Conservation (phyloP, 2,888 invertebrate genomes). For the Prosopocoilus inquinatus region DNA sequence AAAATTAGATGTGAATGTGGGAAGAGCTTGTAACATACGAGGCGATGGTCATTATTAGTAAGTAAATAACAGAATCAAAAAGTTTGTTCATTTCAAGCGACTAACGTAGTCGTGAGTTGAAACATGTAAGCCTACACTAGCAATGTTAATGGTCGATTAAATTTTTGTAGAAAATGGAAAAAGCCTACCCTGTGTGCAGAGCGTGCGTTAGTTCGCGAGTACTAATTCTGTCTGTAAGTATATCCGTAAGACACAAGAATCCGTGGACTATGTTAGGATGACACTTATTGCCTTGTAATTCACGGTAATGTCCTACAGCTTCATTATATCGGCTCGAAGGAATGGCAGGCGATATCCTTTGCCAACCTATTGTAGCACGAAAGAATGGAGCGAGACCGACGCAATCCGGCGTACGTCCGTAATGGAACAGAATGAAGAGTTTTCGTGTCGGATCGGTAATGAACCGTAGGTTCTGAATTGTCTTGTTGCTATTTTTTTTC, state of each 20-base stretch:
- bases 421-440: conserved; percentile 17
- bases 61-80: no score
- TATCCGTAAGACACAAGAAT: conserved; percentile 36
- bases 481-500: conserved; percentile 29
- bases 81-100: no score
- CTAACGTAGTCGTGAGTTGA: no score
- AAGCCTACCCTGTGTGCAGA: not conserved
- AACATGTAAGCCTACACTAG: no score
- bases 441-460: conserved; percentile 32
- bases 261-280: conserved; percentile 42
- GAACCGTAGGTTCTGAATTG: conserved; percentile 33
- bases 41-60: no score
- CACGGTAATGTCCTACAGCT: conserved; percentile 47
- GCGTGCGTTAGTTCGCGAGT: conserved; percentile 7
- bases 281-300: conserved; percentile 48
- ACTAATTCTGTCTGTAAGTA: conserved; percentile 29
- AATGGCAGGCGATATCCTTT: conserved; percentile 3
- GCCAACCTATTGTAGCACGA: conserved; percentile 5
- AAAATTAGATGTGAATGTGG: no score
- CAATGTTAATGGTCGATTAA: no score
- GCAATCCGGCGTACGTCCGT: conserved; percentile 5
- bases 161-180: no score
- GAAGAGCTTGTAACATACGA: no score
- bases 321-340: conserved; percentile 40
- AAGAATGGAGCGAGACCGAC: conserved; percentile 13